These are phyloP conservation scores for Lagocephalus sceleratus DNA, from an alignment of 2,797 vertebrate species.

Conservation along the genomic window DNA sequence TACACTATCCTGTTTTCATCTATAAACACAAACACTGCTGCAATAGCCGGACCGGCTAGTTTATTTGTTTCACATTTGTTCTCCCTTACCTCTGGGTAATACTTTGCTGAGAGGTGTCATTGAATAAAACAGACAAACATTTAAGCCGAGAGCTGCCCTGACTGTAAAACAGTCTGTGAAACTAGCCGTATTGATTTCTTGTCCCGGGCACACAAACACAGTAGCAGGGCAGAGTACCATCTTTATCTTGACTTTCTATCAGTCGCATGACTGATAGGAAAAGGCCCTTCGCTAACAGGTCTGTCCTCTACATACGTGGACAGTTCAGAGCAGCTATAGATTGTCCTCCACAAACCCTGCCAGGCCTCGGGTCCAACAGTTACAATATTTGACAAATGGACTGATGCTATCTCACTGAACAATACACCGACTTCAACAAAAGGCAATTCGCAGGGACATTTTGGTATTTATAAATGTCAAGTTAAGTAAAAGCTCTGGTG, in stretches of 20 bases:
- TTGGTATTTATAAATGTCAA: conserved; percentile 81
- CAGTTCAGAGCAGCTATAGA: conserved; percentile 53
- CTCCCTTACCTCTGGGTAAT: conserved; percentile 68
- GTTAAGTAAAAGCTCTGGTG: conserved; percentile 72
- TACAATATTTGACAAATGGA: conserved; percentile 74
- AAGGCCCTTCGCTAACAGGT: conserved; percentile 57
- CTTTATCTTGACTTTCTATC: conserved; percentile 76
- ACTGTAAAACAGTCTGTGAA: conserved; percentile 79
- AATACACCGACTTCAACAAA: conserved; percentile 69
- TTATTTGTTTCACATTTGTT: conserved; percentile 79
- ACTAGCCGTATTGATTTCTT: conserved; percentile 77
- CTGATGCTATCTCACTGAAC: conserved; percentile 72
- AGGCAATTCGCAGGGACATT: conserved; percentile 74
- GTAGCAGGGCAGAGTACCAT: conserved; percentile 63
- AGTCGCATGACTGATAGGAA: conserved; percentile 65
- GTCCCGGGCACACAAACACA: conserved; percentile 74
- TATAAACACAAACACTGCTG: conserved; percentile 70
- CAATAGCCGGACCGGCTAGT: conserved; percentile 53
- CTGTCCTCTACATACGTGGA: conserved; percentile 59
- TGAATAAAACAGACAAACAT: conserved; percentile 83
- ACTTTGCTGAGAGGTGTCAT: conserved; percentile 77
- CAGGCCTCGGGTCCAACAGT: conserved; percentile 38
- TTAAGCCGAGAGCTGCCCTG: conserved; percentile 71
- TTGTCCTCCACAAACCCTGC: conserved; percentile 58
- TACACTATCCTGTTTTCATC: conserved; percentile 71